Evolutionary conservation across 2,797 vertebrate species (phyloP), one percentile per base, ranked within the genome.

Genomic region (Pseudochromis fuscus): DNA sequence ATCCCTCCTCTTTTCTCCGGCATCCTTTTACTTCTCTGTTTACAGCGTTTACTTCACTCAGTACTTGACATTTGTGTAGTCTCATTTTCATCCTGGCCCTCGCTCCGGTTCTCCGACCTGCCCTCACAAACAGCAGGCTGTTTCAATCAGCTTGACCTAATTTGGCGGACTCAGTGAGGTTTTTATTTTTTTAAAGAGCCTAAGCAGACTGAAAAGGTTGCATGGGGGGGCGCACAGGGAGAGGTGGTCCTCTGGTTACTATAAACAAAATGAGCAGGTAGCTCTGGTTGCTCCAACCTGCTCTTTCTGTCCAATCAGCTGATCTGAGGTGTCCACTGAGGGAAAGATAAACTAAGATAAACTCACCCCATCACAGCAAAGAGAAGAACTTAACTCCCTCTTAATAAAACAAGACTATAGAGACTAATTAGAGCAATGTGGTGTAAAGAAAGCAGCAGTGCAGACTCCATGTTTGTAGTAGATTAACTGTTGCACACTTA

Each of bases 201-300:
- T 60, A 33, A 70, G 40, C 7, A 3, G 38, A 61, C 33, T 46
- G 64, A 45, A 46, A 64, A 68, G 18, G 46, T 58, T 4, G 3
- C 19, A 50, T 11, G 42, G 23, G 58, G 6, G 15, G 1, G 24
- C 24, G 51, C 1, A 9, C 60, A 25, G 35, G 24, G 55, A 46
- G 50, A 46, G 65, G 66, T 37, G 55, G 69, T 79, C 82, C 61
- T 91, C 77, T 84, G 73, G 85, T 93, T 92, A 87, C 90, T 74
- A 19, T 15, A 18, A 45, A 90, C 81, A 89, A 89, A 90, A 86
- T 77, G 38, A 83, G 61, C 72, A 58, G 58, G 75, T 56, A 38
- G 84, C 84, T 92, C 87, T 66, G 68, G 83, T 92, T 90, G 85
- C 90, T 74, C 31, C 60, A 59, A 84, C 78, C 75, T 72, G 58